phyloP scores from a whole-genome alignment of 2,113 vertebrate genomes.

The Cairina moschata region DNA sequence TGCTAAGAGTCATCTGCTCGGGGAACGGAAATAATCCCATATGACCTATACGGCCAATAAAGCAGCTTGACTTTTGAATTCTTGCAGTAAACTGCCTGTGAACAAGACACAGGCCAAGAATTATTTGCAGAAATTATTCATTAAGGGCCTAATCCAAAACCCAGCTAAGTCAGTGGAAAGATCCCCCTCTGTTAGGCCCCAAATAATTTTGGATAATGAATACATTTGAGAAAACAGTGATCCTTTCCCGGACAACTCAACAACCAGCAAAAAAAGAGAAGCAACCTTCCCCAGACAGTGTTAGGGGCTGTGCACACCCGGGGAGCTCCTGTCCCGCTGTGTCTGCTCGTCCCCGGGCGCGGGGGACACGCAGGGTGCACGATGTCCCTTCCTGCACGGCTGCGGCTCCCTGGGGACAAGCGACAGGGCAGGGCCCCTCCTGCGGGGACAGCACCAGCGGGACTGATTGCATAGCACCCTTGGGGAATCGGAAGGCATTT shows the following conservation, averaged over 20 bases:
- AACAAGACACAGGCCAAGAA: slow-evolving; percentile 68
- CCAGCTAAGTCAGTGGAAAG: slow-evolving; percentile 64
- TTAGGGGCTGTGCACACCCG: background rate
- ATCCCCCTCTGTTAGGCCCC: slow-evolving; percentile 51
- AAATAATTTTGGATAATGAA: slow-evolving; percentile 70
- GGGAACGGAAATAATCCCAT: slow-evolving; percentile 64
- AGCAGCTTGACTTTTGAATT: slow-evolving; percentile 70
- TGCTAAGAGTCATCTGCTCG: slow-evolving; percentile 61
- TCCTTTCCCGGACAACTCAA: slow-evolving; percentile 48
- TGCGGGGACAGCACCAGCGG: rapidly evolving
- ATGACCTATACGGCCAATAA: slow-evolving; percentile 66
- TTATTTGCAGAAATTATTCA: slow-evolving; percentile 73
- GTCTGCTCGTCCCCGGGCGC: background rate
- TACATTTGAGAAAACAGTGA: slow-evolving; percentile 65
- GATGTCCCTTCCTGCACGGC: rapidly evolving
- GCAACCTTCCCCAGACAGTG: background rate
- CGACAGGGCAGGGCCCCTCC: background rate
- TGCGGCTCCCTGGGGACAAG: background rate
- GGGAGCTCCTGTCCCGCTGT: background rate
- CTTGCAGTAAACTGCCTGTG: slow-evolving; percentile 71
- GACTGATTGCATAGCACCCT: background rate
- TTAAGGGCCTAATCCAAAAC: slow-evolving; percentile 68
- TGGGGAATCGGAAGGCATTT: background rate
- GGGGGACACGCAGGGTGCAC: background rate
- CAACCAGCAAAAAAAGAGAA: background rate